These are phyloP conservation scores for Phalanger gymnotis DNA, from an alignment of 2,797 vertebrate species.

Conservation along the genomic window DNA sequence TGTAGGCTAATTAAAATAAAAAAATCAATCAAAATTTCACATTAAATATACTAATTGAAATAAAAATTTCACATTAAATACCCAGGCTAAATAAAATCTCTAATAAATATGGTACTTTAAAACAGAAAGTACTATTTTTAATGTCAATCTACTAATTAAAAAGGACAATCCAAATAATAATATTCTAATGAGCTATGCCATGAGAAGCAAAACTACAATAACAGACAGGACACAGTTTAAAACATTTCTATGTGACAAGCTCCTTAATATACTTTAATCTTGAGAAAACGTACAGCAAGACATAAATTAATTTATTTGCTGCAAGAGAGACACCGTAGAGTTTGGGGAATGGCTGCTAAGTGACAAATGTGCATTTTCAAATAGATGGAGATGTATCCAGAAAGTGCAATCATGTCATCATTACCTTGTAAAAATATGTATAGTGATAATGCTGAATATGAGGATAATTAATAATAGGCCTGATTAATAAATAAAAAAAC, in stretches of 20 bases:
- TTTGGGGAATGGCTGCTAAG: conserved; percentile 49
- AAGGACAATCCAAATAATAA: conserved; percentile 52
- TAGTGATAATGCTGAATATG: conserved; percentile 77
- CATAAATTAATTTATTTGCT: conserved; percentile 42
- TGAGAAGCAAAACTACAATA: conserved; percentile 12
- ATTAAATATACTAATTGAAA: background rate
- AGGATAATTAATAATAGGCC: conserved; percentile 50
- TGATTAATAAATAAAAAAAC: conserved; percentile 18
- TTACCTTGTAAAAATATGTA: conserved; percentile 66
- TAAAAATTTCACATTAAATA: background rate
- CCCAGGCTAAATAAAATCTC: background rate
- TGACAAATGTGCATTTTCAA: conserved; percentile 68
- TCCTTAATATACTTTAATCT: background rate
- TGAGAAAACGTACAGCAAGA: conserved; percentile 55
- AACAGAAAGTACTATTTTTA: conserved; percentile 57
- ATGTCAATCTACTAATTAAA: conserved; percentile 69
- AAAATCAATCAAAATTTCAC: background rate
- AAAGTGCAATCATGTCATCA: conserved; percentile 69
- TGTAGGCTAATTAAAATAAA: background rate
- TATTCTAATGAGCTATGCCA: conserved; percentile 29
- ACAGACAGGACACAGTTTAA: conserved; percentile 8
- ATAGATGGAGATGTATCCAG: conserved; percentile 62
- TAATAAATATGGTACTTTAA: conserved; percentile 58
- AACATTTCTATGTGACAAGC: conserved; percentile 37
- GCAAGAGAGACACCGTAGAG: conserved; percentile 31